phyloP scores from a whole-genome alignment of 2,113 vertebrate genomes.

The Puffinus mauretanicus region DNA sequence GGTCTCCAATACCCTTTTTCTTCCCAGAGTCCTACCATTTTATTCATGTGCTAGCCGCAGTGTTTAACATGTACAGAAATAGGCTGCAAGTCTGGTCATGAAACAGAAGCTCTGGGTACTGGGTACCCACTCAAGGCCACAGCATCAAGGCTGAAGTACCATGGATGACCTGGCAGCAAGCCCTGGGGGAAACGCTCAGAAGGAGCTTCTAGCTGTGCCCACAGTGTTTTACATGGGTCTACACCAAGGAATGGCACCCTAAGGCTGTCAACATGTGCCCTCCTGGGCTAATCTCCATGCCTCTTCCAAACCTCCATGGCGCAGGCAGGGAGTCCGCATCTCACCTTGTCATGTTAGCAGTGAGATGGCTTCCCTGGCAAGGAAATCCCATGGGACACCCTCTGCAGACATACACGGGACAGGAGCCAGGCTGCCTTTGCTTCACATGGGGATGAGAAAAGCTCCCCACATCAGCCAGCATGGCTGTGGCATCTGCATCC shows the following conservation, averaged over 20 bases:
- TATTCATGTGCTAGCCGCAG: background rate
- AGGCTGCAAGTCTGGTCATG: background rate
- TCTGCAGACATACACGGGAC: background rate
- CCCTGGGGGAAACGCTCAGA: background rate
- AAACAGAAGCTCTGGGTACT: background rate
- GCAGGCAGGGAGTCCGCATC: background rate
- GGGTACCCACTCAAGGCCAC: background rate
- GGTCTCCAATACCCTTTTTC: background rate
- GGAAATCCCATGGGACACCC: background rate
- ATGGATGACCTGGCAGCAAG: background rate
- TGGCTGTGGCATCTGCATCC: background rate
- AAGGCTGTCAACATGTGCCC: fast-evolving
- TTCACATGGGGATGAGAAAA: background rate
- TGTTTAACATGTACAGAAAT: background rate
- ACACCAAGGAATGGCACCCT: background rate
- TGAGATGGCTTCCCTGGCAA: background rate
- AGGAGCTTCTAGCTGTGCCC: background rate
- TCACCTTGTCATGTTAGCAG: background rate
- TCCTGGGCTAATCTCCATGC: background rate
- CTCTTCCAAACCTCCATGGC: background rate
- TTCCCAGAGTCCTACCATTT: background rate
- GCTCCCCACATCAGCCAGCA: background rate
- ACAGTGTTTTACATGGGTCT: background rate
- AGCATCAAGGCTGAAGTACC: background rate
- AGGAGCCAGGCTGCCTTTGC: background rate